A percentile compares a stretch with the other conserved stretches of the same genome.
These are phyloP conservation scores for Temnothorax ravouxi DNA, from an alignment of 2,888 invertebrate genomes.

Conservation along the genomic window DNA sequence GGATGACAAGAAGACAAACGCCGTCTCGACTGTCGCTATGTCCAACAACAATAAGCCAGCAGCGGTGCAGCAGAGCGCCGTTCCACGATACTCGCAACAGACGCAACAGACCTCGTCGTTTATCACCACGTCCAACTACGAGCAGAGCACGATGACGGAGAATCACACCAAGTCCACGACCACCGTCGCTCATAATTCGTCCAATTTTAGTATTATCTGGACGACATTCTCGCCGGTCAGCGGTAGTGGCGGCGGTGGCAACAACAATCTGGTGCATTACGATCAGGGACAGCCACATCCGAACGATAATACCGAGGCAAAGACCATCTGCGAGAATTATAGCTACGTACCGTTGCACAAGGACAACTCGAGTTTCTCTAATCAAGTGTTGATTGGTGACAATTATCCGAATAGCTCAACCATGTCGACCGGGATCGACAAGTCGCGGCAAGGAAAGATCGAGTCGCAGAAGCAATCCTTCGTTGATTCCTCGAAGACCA, in stretches of 20 bases:
- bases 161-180: slow-evolving; percentile 81
- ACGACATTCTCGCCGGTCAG: slow-evolving; percentile 82
- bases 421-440: slow-evolving; percentile 75
- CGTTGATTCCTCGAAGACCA: slow-evolving; percentile 79
- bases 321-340: slow-evolving; percentile 82
- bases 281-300: slow-evolving; percentile 71
- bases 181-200: slow-evolving; percentile 84
- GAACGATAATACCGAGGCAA: slow-evolving; percentile 75
- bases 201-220: slow-evolving; percentile 85
- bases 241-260: slow-evolving; percentile 63
- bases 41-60: slow-evolving; percentile 44
- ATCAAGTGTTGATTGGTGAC: slow-evolving; percentile 72
- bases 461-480: slow-evolving; percentile 79
- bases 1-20: slow-evolving; percentile 75
- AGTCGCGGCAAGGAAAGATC: slow-evolving; percentile 79
- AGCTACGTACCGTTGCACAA: slow-evolving; percentile 81
- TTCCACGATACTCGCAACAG: slow-evolving; percentile 74
- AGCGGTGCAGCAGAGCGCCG: slow-evolving; percentile 55
- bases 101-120: slow-evolving; percentile 75
- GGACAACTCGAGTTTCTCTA: slow-evolving; percentile 76
- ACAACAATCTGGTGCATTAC: slow-evolving; percentile 75
- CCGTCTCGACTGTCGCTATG: slow-evolving; percentile 68
- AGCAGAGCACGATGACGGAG: slow-evolving; percentile 77
- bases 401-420: slow-evolving; percentile 70
- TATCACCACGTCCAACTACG: slow-evolving; percentile 80